Base-by-base conservation (phyloP, 1,140 invertebrate genomes). In the Drosophila baimaii region DNA sequence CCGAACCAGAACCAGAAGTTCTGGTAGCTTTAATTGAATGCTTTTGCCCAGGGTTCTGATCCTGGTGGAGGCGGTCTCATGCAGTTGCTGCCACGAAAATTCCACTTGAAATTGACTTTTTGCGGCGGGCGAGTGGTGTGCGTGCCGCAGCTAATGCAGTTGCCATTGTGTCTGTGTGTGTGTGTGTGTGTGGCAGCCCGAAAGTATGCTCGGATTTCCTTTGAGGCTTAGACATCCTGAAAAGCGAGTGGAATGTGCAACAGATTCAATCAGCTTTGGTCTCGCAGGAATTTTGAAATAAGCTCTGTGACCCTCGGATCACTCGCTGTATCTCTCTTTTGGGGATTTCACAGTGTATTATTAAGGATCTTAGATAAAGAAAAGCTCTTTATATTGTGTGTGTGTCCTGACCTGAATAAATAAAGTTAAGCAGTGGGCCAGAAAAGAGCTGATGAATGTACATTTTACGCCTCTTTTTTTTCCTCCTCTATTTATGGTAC, bases 11-110 rank as follows among this genome's bases (percentile, higher is more conserved):
- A 29, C 52, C 19, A 31, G 37, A 33, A 68, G 61, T 31, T 39
- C 19, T 57, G 33, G 37, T 39, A 56, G 43, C 51, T 63, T 62
- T 76, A 76, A 76, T 76, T 76, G 54, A 65, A 75, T 76, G 72
- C 35, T 76, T 76, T 33, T 41, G 54, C 39, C 62, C 57, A n/a
- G n/a, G n/a, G n/a, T n/a, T n/a, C n/a, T n/a, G 54, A 76, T 55
- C 33, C 39, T 43, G 49, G 58, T 64, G 29, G 59, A 10, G 31
- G 35, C 52, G 46, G 10, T 27, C 25, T 51, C 21, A 17, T 72
- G 56, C 64, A 43, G 29, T 41, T 10, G 8, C 25, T 35, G n/a
- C 35, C 47, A 55, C 33, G n/a, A 17, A 31, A 47, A 71, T 71
- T 71, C 52, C 65, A 33, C 17, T 49, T 4, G 65, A 41, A 71